phyloP scores from a whole-genome alignment of 2,888 invertebrate genomes.

The Pandemis cinnamomeana region DNA sequence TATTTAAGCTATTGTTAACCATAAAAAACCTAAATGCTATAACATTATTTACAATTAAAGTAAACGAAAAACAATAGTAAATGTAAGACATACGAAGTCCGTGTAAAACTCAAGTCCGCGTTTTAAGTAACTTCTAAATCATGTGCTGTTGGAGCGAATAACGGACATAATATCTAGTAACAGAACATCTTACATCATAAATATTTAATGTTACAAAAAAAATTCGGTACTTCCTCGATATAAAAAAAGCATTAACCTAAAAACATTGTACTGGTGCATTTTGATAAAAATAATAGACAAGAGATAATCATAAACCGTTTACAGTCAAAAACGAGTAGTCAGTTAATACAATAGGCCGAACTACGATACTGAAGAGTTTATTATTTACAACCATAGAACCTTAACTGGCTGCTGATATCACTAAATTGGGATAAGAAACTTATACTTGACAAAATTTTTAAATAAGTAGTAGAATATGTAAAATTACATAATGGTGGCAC shows the following conservation, averaged over 20 bases:
- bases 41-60: constrained; percentile 38
- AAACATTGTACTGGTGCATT: background rate
- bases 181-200: background rate
- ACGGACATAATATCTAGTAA: constrained; percentile 5
- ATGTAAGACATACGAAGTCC: constrained; percentile 26
- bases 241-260: background rate
- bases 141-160: constrained; percentile 1
- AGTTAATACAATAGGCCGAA: constrained; percentile 15
- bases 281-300: background rate
- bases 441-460: background rate
- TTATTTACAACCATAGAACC: background rate
- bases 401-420: background rate
- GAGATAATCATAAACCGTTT: background rate
- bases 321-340: background rate
- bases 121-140: constrained; percentile 12
- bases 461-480: background rate
- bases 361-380: background rate
- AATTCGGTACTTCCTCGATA: background rate
- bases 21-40: constrained; percentile 38
- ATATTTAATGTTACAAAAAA: background rate
- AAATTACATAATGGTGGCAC: background rate
- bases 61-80: constrained; percentile 35
- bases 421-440: background rate
- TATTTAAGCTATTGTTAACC: constrained; percentile 30
- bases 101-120: constrained; percentile 29